These are phyloP conservation scores for Ammospiza nelsoni DNA, from an alignment of 2,113 vertebrate species.

Conservation along the genomic window DNA sequence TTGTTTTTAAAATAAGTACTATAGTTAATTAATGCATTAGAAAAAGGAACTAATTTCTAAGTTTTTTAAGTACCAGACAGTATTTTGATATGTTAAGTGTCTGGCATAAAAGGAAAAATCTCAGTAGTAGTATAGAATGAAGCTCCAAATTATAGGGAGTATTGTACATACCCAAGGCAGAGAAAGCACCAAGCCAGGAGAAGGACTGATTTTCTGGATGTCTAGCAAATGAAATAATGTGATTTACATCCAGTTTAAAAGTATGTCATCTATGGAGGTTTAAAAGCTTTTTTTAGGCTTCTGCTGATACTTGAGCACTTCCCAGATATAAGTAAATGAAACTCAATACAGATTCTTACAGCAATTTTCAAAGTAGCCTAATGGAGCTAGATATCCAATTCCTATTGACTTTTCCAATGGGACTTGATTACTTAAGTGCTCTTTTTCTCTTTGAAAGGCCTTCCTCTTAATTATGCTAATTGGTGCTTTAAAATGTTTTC, in stretches of 20 bases:
- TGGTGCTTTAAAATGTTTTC: neutral
- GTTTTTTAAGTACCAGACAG: neutral
- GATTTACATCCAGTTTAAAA: neutral
- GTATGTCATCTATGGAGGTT: neutral
- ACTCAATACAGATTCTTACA: neutral
- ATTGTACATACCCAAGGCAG: neutral
- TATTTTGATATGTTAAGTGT: neutral
- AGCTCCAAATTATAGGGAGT: neutral
- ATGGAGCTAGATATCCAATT: neutral
- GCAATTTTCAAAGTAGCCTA: neutral
- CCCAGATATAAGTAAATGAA: neutral
- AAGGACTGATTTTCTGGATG: neutral
- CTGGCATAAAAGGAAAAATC: neutral
- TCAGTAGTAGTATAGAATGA: neutral
- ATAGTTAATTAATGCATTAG: neutral
- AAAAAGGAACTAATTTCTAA: neutral
- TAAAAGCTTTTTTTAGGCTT: slow-evolving; percentile 4
- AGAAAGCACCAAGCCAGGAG: neutral
- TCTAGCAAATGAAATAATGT: neutral
- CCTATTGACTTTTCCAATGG: neutral
- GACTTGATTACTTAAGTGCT: neutral
- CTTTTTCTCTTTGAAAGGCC: slow-evolving; percentile 3
- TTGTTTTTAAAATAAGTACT: neutral
- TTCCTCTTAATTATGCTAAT: slow-evolving; percentile 11
- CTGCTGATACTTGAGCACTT: neutral